Evolutionary conservation across 2,113 vertebrate genomes (phyloP), one percentile per base, ranked within the genome.

Genomic region (Mionectes macconnelli): DNA sequence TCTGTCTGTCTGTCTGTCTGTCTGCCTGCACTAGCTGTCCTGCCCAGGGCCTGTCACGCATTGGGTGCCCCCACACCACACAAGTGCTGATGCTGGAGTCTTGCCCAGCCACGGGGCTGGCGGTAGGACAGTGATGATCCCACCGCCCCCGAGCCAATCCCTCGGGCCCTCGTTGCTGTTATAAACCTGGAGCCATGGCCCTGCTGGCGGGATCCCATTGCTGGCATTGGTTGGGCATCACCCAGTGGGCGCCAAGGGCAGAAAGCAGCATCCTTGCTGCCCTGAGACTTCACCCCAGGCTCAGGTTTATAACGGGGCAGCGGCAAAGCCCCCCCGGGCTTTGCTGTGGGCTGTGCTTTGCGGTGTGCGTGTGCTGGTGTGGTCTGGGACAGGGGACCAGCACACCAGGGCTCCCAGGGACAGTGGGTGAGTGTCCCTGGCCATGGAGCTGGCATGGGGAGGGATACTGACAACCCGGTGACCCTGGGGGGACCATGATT

Each of bases 281-380:
- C 30, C 15, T 40, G 49, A 42, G 62, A 33, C 25, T 24, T 35
- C 49, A 12, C 2, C 35, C 35, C 22, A 28, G 47, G 49, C 74
- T 78, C 87, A 88, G 87, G 87, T 96, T 94, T 96, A 90, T 88
- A 90, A 76, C 3, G 33, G 66, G 28, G 39, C 37, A 55, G 23
- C 3, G 14, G 47, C 33, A n/a, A 85, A 50, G n/a, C 52, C 37
- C 70, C 42, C 16, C 22, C 1, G 37, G 55, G 73, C 77, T 79
- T 90, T 37, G 28, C 82, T 28, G 19, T 31, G 77, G 82, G 73
- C 42, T 69, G 6, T 47, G 86, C 86, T 94, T 94, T 0, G 14
- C 28, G 8, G 28, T 17, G 60, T 39, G 77, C 1, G 4, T 69
- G 56, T 50, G 62, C 82, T 72, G 14, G 13, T 42, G 20, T 55